phyloP scores from a whole-genome alignment of 1,140 invertebrate species.

The Himalopsyche phryganea region DNA sequence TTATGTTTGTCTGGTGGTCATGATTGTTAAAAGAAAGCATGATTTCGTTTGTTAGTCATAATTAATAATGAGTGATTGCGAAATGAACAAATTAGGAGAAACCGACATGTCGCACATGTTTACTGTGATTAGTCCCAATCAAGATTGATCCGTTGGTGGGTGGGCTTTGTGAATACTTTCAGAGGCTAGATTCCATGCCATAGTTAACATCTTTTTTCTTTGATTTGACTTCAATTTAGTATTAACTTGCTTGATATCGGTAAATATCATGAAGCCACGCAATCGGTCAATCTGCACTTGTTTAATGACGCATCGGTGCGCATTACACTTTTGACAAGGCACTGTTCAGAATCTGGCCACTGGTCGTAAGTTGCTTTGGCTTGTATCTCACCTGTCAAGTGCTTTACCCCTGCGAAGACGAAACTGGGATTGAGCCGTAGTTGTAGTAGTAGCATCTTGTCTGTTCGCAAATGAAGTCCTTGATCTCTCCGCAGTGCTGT shows the following conservation, averaged over 20 bases:
- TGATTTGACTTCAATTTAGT: conserved; percentile 22
- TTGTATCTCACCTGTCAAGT: conserved; percentile 51
- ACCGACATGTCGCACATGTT: conserved; percentile 2
- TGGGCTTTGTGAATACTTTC: conserved; percentile 27
- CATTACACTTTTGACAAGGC: conserved; percentile 9
- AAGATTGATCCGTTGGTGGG: conserved; percentile 19
- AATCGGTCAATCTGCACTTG: conserved; percentile 14
- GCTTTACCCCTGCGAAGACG: conserved; percentile 83
- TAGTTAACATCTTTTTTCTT: conserved; percentile 13
- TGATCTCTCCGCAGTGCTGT: conserved; percentile 75
- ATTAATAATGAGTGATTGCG: not conserved
- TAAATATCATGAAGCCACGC: conserved; percentile 30
- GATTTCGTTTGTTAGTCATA: not conserved
- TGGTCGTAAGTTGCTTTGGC: conserved; percentile 37
- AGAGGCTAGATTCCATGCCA: conserved; percentile 35
- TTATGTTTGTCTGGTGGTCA: conserved; percentile 1
- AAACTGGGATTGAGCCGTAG: conserved; percentile 83
- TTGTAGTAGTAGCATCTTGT: conserved; percentile 88
- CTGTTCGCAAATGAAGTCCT: conserved; percentile 86
- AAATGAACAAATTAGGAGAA: too few relatives aligned
- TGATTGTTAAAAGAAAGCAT: not conserved
- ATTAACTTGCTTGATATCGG: conserved; percentile 33
- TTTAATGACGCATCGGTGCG: conserved; percentile 10
- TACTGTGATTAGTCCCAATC: not conserved
- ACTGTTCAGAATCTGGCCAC: conserved; percentile 33